Conservation (phyloP, 1,140 invertebrate genomes). For the Parapsyche elsis region DNA sequence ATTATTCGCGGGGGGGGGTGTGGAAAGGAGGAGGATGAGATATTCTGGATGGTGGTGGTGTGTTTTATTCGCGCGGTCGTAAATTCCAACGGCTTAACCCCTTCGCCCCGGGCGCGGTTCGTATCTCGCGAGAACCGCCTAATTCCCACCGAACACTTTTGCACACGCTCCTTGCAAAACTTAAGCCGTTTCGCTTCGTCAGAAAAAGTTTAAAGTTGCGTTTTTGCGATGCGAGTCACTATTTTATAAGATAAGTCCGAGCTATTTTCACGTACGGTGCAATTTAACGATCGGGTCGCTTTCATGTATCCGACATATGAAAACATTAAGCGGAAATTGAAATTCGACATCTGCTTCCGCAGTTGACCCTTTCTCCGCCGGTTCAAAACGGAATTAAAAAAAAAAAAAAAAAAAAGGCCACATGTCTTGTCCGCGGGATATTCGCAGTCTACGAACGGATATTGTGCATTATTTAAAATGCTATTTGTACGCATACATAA, state of each 20-base stretch:
- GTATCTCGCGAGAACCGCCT: not conserved
- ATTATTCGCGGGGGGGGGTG: slow-evolving; percentile 2
- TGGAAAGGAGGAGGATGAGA: not conserved
- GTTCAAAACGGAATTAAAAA: too few relatives aligned
- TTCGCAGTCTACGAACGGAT: too few relatives aligned
- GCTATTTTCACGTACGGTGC: too few relatives aligned
- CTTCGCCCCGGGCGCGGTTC: not conserved
- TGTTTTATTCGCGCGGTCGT: slow-evolving; percentile 23
- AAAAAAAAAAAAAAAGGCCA: too few relatives aligned
- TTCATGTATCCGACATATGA: not conserved
- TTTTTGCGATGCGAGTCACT: not conserved
- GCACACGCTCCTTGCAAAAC: not conserved
- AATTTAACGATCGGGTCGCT: too few relatives aligned
- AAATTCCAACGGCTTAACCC: slow-evolving; percentile 22
- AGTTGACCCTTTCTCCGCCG: too few relatives aligned
- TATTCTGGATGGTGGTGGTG: not conserved
- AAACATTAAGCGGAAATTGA: not conserved
- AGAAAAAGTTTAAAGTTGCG: not conserved
- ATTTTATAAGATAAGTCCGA: too few relatives aligned
- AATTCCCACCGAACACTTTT: not conserved
- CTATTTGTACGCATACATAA: too few relatives aligned
- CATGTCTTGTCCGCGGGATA: too few relatives aligned
- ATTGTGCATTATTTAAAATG: too few relatives aligned
- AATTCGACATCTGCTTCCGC: too few relatives aligned
- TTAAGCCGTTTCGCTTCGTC: not conserved